Conservation (phyloP, 2,797 vertebrate species). For the Aldrovandia affinis region DNA sequence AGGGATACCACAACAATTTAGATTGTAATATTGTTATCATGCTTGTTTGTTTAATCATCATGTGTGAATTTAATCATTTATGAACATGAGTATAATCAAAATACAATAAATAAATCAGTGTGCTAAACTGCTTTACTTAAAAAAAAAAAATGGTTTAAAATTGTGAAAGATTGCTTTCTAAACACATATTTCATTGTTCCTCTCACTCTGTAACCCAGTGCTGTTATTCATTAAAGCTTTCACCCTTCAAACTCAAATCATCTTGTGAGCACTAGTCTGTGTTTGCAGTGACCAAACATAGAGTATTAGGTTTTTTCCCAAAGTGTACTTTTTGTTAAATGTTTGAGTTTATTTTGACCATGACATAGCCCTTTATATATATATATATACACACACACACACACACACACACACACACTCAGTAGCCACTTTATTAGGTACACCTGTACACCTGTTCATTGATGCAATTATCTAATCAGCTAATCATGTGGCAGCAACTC, state of each 20-base stretch:
- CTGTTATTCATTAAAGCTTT: conserved; percentile 29
- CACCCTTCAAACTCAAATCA: neutral
- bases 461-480: too few relatives aligned
- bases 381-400: too few relatives aligned
- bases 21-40: conserved; percentile 1
- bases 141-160: conserved; percentile 19
- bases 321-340: neutral
- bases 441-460: too few relatives aligned
- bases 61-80: conserved; percentile 21
- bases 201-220: conserved; percentile 12
- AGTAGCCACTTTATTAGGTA: too few relatives aligned
- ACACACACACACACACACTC: too few relatives aligned
- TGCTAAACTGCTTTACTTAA: conserved; percentile 6
- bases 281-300: neutral
- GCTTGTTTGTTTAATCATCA: conserved; percentile 6
- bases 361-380: neutral
- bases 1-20: neutral
- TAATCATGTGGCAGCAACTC: too few relatives aligned
- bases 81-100: conserved; percentile 4
- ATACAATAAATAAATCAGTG: conserved; percentile 9
- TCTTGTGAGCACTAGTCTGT: neutral
- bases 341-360: neutral
- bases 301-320: neutral
- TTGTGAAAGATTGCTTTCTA: conserved; percentile 25
- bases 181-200: conserved; percentile 13